These are phyloP conservation scores for Characodon lateralis DNA, from an alignment of 2,797 vertebrate genomes.

Conservation along the genomic window DNA sequence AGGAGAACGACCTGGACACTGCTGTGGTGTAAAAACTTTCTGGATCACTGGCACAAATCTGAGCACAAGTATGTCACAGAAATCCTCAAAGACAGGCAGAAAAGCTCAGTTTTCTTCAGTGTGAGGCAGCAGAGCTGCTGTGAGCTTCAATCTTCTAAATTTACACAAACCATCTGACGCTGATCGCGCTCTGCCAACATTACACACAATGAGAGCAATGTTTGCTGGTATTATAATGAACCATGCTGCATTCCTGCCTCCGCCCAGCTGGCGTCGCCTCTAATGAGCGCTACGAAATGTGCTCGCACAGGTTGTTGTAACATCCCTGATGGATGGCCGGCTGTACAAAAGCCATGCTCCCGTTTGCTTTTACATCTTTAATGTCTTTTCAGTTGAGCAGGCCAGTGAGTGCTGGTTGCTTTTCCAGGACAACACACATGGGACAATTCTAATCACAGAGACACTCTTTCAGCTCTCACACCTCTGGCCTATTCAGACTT, in stretches of 20 bases:
- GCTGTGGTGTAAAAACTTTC: not conserved
- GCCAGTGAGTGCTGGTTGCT: conserved; percentile 4
- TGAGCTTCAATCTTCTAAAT: conserved; percentile 8
- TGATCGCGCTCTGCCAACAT: conserved; percentile 40
- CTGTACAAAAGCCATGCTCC: conserved; percentile 9
- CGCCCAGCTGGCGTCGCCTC: conserved; percentile 34
- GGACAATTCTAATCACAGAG: conserved; percentile 44
- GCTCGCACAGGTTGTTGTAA: conserved; percentile 46
- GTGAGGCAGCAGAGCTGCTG: not conserved
- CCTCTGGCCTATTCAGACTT: conserved; percentile 23
- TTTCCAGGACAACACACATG: conserved; percentile 51
- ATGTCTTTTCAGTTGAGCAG: conserved; percentile 12
- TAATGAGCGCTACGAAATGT: conserved; percentile 53
- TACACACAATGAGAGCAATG: conserved; percentile 21
- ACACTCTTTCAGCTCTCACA: conserved; percentile 20
- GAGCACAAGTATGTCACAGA: not conserved
- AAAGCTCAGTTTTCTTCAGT: not conserved
- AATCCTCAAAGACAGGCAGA: not conserved
- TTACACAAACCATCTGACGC: conserved; percentile 25
- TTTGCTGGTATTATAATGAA: conserved; percentile 54
- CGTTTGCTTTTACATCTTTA: not conserved
- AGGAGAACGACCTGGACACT: not conserved
- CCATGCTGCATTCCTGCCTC: conserved; percentile 45
- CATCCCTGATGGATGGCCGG: conserved; percentile 49
- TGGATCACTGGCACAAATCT: not conserved